Base-by-base conservation (phyloP, 2,797 vertebrate genomes). In the Mionectes olivaceus region DNA sequence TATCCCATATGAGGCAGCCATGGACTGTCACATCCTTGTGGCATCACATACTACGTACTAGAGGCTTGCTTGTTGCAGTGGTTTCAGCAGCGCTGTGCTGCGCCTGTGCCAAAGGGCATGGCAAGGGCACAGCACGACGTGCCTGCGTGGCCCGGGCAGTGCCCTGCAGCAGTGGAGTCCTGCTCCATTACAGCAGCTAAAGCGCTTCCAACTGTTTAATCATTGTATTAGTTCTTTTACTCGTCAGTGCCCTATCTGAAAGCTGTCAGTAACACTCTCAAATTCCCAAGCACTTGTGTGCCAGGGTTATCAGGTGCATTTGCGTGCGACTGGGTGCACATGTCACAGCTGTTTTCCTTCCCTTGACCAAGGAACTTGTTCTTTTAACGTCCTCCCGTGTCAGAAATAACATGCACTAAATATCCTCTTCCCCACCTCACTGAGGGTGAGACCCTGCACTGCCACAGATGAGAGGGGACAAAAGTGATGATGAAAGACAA, bases 331-430 rank as follows among this genome's bases (percentile, higher is more conserved):
- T 28, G 47, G 47, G 32, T 63, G 28, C 1, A 0, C 64, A 80
- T 27, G 23, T 69, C 67, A 83, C 82, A 91, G 81, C 69, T 90
- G 33, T 57, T 95, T 73, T 89, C 83, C 47, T 87, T 93, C 75
- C 76, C 41, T 44, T 86, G 73, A 64, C 44, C 65, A n/a, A 67
- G 65, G 24, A 77, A 57, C 16, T 68, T 70, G 44, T 68, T 37
- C 47, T 80, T 87, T 64, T 83, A 68, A 88, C 28, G 55, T 33
- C 56, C 76, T 37, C n/a, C 22, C 4, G 27, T 53, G 32, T 50
- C 71, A 94, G 91, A 89, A 91, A 89, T 47, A 76, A 73, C 32
- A 71, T 28, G 63, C 56, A 71, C 37, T 50, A 60, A 68, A 77
- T 61, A 84, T 10, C 9, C 30, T 32, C 71, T 47, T 78, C 46